Conservation (phyloP, 2,797 vertebrate genomes). For the Cyprinella venusta region DNA sequence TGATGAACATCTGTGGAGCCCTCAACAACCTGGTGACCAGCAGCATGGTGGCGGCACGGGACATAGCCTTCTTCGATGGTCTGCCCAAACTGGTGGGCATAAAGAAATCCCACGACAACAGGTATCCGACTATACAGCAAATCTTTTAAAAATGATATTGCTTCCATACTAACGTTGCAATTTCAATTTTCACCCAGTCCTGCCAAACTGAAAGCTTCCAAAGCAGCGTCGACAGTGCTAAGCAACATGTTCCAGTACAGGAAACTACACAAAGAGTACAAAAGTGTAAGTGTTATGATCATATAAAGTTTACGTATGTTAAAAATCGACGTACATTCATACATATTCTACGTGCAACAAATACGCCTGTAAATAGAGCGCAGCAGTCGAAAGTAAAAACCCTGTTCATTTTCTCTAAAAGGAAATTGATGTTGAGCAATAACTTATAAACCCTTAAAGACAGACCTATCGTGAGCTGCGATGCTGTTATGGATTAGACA, state of each 20-base stretch:
- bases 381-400: background rate
- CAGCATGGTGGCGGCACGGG: slow-evolving; percentile 82
- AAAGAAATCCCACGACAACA: slow-evolving; percentile 74
- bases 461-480: background rate
- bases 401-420: background rate
- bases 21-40: slow-evolving; percentile 92
- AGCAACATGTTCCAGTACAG: slow-evolving; percentile 95
- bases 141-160: background rate
- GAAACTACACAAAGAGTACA: slow-evolving; percentile 90
- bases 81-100: slow-evolving; percentile 85
- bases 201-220: slow-evolving; percentile 76
- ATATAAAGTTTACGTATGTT: background rate
- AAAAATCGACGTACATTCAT: too few species aligned
- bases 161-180: background rate
- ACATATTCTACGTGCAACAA: background rate
- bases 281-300: slow-evolving; percentile 72
- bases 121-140: slow-evolving; percentile 69
- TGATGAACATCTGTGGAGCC: slow-evolving; percentile 88
- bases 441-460: background rate
- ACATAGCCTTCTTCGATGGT: slow-evolving; percentile 84
- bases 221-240: slow-evolving; percentile 88
- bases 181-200: slow-evolving; percentile 68
- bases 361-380: background rate
- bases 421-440: background rate
- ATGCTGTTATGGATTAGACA: too few species aligned